These are phyloP conservation scores for Drosophila tripunctata DNA, from an alignment of 2,888 invertebrate genomes.

Conservation along the genomic window DNA sequence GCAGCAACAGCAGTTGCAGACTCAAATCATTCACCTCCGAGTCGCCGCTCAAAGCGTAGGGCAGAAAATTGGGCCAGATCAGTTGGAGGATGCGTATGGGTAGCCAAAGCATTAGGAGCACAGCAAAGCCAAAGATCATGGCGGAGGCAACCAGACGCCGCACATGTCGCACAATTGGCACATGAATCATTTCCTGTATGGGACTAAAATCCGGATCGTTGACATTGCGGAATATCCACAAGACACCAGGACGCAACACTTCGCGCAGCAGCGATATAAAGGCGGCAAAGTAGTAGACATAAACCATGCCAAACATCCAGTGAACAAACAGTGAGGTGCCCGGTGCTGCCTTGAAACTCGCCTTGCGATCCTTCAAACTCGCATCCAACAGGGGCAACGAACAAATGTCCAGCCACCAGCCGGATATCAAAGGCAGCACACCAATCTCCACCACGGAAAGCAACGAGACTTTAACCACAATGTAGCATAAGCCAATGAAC, in stretches of 20 bases:
- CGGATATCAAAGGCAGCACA: conserved; percentile 97
- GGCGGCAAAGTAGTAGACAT: conserved; percentile 99
- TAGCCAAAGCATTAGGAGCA: conserved; percentile 97
- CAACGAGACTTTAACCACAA: conserved; percentile 92
- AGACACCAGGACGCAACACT: conserved; percentile 96
- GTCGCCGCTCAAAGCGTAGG: conserved; percentile 95
- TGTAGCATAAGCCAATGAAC: conserved; percentile 95
- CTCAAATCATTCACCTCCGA: conserved; percentile 97
- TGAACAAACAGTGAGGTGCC: conserved; percentile 99
- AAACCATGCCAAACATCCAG: conserved; percentile 99
- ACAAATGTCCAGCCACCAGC: conserved; percentile 99
- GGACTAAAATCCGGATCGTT: conserved; percentile 99
- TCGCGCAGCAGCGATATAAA: conserved; percentile 96
- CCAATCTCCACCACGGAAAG: conserved; percentile 98
- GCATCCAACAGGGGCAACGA: conserved; percentile 96
- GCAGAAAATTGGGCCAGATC: conserved; percentile 94
- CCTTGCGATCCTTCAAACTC: conserved; percentile 90
- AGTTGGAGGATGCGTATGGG: conserved; percentile 94
- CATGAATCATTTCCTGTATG: conserved; percentile 98
- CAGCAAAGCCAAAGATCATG: conserved; percentile 97
- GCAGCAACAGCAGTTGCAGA: conserved; percentile 94
- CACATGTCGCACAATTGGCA: conserved; percentile 95
- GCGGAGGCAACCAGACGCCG: conserved; percentile 96
- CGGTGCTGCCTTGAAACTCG: conserved; percentile 94
- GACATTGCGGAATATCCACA: conserved; percentile 98